Conservation (phyloP, 2,797 vertebrate species). For the Cossypha niveicapilla region DNA sequence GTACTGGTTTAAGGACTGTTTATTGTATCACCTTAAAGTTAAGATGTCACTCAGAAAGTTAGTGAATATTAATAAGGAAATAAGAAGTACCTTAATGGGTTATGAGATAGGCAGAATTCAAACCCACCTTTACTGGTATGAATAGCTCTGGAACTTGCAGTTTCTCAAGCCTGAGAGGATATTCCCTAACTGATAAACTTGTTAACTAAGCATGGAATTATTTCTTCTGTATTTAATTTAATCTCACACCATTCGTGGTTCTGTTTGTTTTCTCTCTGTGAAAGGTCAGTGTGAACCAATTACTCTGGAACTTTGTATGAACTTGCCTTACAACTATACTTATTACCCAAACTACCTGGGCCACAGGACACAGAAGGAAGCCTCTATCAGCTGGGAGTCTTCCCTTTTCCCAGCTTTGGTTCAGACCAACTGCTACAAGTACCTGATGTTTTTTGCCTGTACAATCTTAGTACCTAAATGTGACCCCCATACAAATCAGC, state of each 20-base stretch:
- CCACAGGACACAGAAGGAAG: constrained; percentile 89
- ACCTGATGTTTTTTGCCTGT: constrained; percentile 97
- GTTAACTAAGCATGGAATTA: neutral
- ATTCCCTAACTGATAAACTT: neutral
- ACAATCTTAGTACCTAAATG: constrained; percentile 95
- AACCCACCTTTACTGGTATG: neutral
- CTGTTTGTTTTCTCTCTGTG: neutral
- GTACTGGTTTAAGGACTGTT: neutral
- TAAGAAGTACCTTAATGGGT: neutral
- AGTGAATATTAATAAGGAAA: neutral
- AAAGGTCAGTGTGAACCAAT: constrained; percentile 89
- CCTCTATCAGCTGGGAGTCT: constrained; percentile 91
- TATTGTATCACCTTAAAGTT: neutral
- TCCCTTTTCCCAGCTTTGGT: constrained; percentile 93
- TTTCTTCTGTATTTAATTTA: neutral
- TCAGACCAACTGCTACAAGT: constrained; percentile 95
- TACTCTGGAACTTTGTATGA: constrained; percentile 91
- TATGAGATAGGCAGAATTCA: neutral
- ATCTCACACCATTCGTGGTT: neutral
- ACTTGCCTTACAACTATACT: constrained; percentile 91
- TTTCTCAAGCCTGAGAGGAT: neutral
- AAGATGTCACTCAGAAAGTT: neutral
- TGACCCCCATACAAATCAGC: constrained; percentile 81
- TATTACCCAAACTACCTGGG: constrained; percentile 92
- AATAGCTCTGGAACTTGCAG: neutral